Conservation (phyloP, 2,797 vertebrate species). For the Hoplostethus atlanticus region DNA sequence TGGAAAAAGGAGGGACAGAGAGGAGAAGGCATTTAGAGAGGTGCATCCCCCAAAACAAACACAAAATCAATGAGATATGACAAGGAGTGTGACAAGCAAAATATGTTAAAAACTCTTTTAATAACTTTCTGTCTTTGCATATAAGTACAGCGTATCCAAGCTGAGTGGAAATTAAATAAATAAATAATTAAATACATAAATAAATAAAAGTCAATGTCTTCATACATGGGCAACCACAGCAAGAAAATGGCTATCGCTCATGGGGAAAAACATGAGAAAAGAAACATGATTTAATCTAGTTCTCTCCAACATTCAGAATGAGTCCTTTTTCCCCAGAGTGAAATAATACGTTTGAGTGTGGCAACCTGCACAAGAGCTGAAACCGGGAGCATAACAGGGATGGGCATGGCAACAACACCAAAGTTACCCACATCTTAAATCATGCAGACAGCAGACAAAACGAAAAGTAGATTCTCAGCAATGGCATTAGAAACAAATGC, state of each 20-base stretch:
- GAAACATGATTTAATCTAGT: background rate
- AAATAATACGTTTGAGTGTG: background rate
- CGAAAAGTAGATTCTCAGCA: constrained; percentile 10
- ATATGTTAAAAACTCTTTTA: constrained; percentile 41
- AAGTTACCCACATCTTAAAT: constrained; percentile 11
- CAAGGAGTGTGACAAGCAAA: constrained; percentile 1
- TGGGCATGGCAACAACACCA: background rate
- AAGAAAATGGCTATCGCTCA: background rate
- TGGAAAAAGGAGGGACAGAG: constrained; percentile 47
- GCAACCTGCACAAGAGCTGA: background rate
- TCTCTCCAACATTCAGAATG: background rate
- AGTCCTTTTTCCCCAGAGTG: background rate
- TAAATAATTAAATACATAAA: too few relatives aligned
- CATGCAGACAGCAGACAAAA: constrained; percentile 13
- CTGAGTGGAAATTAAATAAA: background rate
- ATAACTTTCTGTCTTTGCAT: constrained; percentile 35
- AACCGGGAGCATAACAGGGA: constrained; percentile 5
- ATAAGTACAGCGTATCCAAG: background rate
- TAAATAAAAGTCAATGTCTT: background rate
- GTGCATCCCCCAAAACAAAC: constrained; percentile 7
- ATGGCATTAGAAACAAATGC: constrained; percentile 1
- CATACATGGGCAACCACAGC: background rate
- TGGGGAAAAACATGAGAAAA: background rate
- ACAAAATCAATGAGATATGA: background rate
- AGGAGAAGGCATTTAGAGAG: constrained; percentile 21